Conservation (phyloP, 2,797 vertebrate genomes). For the Alcedo quadribrachys region DNA sequence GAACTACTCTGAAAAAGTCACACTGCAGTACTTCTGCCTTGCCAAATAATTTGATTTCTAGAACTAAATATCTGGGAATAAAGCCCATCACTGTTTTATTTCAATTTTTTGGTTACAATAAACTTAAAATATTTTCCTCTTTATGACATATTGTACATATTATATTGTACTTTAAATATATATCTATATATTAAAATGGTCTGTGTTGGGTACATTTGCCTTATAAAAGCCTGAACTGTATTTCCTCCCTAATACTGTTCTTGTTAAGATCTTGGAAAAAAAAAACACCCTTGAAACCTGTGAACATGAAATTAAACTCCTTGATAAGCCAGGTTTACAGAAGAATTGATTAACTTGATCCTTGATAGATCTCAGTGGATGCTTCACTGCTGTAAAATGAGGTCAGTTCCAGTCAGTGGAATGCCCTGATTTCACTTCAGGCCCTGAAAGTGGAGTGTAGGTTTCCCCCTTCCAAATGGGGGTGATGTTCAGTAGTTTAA, state of each 20-base stretch:
- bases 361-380: not conserved
- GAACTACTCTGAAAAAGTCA: slow-evolving; percentile 44
- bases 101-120: slow-evolving; percentile 69
- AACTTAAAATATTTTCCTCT: slow-evolving; percentile 65
- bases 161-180: slow-evolving; percentile 28
- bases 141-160: slow-evolving; percentile 65
- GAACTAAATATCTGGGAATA: slow-evolving; percentile 65
- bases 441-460: not conserved
- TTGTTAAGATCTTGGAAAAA: not conserved
- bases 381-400: not conserved
- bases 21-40: slow-evolving; percentile 33
- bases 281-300: not conserved
- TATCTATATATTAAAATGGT: slow-evolving; percentile 11
- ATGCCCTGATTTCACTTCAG: not conserved
- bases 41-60: slow-evolving; percentile 69
- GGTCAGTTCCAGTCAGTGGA: not conserved
- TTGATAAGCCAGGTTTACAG: slow-evolving; percentile 13
- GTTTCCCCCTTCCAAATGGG: not conserved
- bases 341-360: not conserved
- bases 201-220: slow-evolving; percentile 32
- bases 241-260: slow-evolving; percentile 11
- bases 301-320: slow-evolving; percentile 32
- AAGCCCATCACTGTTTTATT: slow-evolving; percentile 67
- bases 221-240: slow-evolving; percentile 12
- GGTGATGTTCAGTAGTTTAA: not conserved